A percentile compares a stretch with the other conserved stretches of the same genome.
Evolutionary conservation across 2,797 vertebrate genomes (phyloP).

Genomic region (Chiropotes sagulatus): DNA sequence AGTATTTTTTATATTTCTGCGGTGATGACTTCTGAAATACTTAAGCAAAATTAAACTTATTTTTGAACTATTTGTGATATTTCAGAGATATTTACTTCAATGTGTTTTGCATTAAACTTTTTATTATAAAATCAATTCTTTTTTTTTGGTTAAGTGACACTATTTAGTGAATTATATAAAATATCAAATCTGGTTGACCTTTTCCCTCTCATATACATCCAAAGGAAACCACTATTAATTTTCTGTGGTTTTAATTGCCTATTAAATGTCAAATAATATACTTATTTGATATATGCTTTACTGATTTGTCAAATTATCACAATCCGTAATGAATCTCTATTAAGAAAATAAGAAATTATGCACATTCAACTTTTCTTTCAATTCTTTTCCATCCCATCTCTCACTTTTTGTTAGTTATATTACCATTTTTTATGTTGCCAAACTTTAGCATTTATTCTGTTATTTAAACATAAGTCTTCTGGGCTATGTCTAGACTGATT

Average conservation of each 20-base stretch:
- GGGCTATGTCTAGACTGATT: neutral
- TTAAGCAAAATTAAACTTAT: slow-evolving; percentile 12
- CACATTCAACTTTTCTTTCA: neutral
- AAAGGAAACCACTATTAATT: slow-evolving; percentile 11
- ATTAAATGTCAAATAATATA: neutral
- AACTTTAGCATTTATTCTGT: neutral
- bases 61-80: neutral
- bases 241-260: neutral
- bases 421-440: slow-evolving; percentile 33
- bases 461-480: neutral
- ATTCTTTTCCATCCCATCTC: neutral
- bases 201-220: neutral
- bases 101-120: neutral
- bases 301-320: slow-evolving; percentile 2
- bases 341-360: neutral
- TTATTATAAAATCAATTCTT: neutral
- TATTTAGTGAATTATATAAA: neutral
- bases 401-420: neutral
- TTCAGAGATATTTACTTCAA: neutral
- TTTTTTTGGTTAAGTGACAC: neutral
- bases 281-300: neutral
- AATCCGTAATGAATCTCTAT: neutral
- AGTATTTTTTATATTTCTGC: neutral
- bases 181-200: neutral
- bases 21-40: neutral